phyloP scores from a whole-genome alignment of 2,113 vertebrate genomes.

The Gallinago jamesoni region DNA sequence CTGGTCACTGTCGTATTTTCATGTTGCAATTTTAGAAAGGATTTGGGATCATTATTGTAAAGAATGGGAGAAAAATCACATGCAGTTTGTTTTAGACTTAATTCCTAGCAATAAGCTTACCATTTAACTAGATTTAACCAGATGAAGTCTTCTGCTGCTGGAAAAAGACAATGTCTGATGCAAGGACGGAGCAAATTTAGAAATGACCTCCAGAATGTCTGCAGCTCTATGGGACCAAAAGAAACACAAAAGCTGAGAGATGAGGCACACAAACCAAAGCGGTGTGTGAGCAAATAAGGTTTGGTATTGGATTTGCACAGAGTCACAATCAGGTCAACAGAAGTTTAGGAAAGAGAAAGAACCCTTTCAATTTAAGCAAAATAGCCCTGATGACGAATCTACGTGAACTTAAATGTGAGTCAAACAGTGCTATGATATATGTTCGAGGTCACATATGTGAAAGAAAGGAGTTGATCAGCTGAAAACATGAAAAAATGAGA shows the following conservation, averaged over 20 bases:
- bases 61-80: neutral
- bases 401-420: fast-evolving
- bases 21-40: neutral
- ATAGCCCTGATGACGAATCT: neutral
- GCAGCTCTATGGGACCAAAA: neutral
- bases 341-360: neutral
- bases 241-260: neutral
- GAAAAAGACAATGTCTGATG: neutral
- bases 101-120: neutral
- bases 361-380: neutral
- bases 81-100: neutral
- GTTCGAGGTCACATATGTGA: neutral
- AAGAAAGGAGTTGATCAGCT: neutral
- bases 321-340: neutral
- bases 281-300: neutral
- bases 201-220: neutral
- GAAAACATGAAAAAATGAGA: neutral
- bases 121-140: neutral
- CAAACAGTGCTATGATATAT: neutral
- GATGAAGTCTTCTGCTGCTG: neutral
- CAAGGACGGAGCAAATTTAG: neutral
- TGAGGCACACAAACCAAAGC: neutral
- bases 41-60: neutral
- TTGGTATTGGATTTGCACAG: neutral
- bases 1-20: neutral